These are phyloP conservation scores for Paramuricea clavata DNA, from an alignment of 92 coral and sea anemone genomes.

Conservation along the genomic window DNA sequence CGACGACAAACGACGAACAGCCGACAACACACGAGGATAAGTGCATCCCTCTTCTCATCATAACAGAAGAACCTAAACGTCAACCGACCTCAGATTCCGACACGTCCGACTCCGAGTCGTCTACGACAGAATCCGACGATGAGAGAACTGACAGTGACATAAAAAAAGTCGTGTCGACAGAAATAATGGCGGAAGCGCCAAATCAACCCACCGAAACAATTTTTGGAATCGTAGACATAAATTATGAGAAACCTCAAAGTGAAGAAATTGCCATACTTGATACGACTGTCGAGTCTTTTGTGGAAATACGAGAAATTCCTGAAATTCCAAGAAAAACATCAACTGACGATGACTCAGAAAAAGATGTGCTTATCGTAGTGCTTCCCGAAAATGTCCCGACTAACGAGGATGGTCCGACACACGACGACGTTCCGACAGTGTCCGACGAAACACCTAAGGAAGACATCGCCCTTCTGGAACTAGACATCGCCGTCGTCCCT, in stretches of 20 bases:
- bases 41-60: background rate
- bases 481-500: background rate
- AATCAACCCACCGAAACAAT: constrained; percentile 14
- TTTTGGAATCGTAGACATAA: constrained; percentile 33
- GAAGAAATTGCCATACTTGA: constrained; percentile 8
- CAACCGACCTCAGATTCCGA: background rate
- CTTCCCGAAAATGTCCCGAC: background rate
- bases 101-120: background rate
- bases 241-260: constrained; percentile 19
- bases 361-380: background rate
- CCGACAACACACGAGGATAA: background rate
- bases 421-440: background rate
- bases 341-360: background rate
- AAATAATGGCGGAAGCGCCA: background rate
- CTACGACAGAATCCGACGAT: constrained; percentile 13
- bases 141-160: background rate
- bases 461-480: background rate
- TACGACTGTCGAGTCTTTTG: background rate
- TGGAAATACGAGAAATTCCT: background rate
- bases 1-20: constrained; percentile 8
- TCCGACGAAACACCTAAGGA: background rate
- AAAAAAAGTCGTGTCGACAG: background rate
- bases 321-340: background rate
- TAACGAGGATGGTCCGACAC: constrained; percentile 30
- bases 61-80: constrained; percentile 8